Evolutionary conservation across 2,113 vertebrate genomes (phyloP).

Genomic region (mouse (Mus musculus)): GRCm39 chr16:47952501-47953000

Average conservation of each 20-base stretch:
- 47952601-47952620: not conserved
- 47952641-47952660: not conserved
- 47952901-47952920: not conserved
- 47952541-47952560: not conserved
- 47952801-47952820: not conserved
- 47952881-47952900: not conserved
- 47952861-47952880: not conserved
- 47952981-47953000: not conserved
- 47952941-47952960: not conserved
- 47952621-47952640: slow-evolving; percentile 34
- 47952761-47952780: slow-evolving; percentile 21
- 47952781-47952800: not conserved
- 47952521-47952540: slow-evolving; percentile 1
- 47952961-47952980: slow-evolving; percentile 28
- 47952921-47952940: not conserved
- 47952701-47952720: not conserved
- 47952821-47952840: not conserved
- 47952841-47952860: not conserved
- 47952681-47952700: not conserved
- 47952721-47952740: not conserved
- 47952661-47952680: not conserved
- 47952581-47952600: slow-evolving; percentile 16
- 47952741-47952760: slow-evolving; percentile 6
- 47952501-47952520: not conserved
- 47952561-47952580: not conserved